phyloP scores from a whole-genome alignment of 2,888 invertebrate species.

The Hermodice carunculata region DNA sequence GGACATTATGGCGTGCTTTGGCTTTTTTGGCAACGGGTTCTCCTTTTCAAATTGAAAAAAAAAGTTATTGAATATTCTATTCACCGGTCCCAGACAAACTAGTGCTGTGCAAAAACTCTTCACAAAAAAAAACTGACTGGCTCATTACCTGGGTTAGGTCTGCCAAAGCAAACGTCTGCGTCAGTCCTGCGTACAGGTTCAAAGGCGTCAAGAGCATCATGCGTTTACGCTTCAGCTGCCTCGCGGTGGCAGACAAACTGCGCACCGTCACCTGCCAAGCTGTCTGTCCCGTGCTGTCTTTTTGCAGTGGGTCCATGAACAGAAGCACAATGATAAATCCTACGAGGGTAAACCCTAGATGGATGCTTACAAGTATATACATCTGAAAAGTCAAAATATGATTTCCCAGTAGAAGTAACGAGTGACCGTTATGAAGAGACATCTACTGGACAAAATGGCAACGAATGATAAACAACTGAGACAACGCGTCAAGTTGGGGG shows the following conservation, averaged over 20 bases:
- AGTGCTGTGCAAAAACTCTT: too few species aligned
- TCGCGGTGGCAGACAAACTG: neutral
- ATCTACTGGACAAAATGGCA: too few species aligned
- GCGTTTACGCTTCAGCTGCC: constrained; percentile 7
- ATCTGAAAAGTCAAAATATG: neutral
- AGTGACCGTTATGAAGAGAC: too few species aligned
- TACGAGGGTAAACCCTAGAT: neutral
- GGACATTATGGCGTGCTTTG: too few species aligned
- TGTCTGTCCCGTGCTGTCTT: neutral
- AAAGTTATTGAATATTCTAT: too few species aligned
- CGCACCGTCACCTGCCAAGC: neutral
- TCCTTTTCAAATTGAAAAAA: too few species aligned
- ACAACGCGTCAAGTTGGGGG: too few species aligned
- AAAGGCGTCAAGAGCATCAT: constrained; percentile 10
- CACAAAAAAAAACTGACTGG: too few species aligned
- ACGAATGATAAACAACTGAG: too few species aligned
- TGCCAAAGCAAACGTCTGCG: constrained; percentile 18
- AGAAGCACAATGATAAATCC: neutral
- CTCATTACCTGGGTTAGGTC: constrained; percentile 16
- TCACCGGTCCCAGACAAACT: too few species aligned
- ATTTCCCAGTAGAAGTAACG: too few species aligned
- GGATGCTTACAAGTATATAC: constrained; percentile 5
- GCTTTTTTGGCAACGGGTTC: too few species aligned
- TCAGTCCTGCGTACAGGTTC: constrained; percentile 15
- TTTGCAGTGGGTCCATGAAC: constrained; percentile 1